phyloP scores from a whole-genome alignment of 2,888 invertebrate species.

The Mesorhabditis belari region DNA sequence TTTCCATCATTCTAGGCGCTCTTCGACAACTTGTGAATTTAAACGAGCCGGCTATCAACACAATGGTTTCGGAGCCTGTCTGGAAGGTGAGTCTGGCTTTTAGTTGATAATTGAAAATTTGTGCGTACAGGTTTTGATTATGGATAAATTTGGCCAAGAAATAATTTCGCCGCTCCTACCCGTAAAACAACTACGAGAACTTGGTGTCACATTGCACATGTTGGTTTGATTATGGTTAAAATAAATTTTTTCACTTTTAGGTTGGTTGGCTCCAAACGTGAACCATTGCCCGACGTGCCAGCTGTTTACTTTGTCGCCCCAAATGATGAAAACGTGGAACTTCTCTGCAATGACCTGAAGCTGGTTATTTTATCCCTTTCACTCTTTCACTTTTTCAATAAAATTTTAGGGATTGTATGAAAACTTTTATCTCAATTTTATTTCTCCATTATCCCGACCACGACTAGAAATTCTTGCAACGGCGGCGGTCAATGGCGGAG shows the following conservation, averaged over 20 bases:
- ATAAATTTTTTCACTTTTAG: conserved; percentile 24
- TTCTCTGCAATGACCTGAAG: conserved; percentile 67
- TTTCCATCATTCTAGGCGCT: conserved; percentile 45
- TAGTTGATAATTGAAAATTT: not conserved
- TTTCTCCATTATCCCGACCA: conserved; percentile 69
- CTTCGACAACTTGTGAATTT: conserved; percentile 50
- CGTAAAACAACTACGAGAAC: conserved; percentile 85
- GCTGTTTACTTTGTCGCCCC: conserved; percentile 96
- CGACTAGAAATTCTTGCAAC: conserved; percentile 90
- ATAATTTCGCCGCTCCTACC: conserved; percentile 93
- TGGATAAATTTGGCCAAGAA: conserved; percentile 92
- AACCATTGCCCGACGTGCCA: conserved; percentile 89
- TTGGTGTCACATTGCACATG: conserved; percentile 96
- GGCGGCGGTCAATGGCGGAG: conserved; percentile 80
- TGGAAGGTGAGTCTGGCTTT: conserved; percentile 11
- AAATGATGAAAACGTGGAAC: conserved; percentile 85
- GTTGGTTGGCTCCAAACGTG: conserved; percentile 57
- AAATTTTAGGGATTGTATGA: conserved; percentile 72
- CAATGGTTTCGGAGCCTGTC: conserved; percentile 47
- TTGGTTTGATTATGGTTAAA: conserved; percentile 55
- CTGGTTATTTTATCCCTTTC: conserved; percentile 1
- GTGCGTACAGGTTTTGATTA: conserved; percentile 68
- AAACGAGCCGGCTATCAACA: conserved; percentile 42
- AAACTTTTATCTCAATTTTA: conserved; percentile 88
- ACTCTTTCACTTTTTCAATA: not conserved